A percentile compares a stretch with the other conserved stretches of the same genome.
Evolutionary conservation across 2,113 vertebrate species (phyloP).

Genomic region (Zosterops japonicus): DNA sequence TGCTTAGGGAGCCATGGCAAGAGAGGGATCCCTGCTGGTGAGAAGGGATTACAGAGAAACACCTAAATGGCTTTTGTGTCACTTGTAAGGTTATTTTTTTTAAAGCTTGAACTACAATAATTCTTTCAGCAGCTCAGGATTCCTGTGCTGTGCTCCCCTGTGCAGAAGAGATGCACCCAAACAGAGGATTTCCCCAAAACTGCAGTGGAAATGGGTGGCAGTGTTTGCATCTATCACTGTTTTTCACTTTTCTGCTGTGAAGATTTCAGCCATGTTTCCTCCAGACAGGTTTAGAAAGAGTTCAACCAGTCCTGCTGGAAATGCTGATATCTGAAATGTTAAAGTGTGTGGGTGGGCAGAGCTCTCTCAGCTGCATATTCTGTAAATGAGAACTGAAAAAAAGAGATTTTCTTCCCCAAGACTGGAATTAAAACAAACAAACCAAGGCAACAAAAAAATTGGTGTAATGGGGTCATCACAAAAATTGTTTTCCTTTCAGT

Average conservation of each 20-base stretch:
- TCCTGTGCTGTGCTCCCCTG: neutral
- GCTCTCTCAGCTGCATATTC: neutral
- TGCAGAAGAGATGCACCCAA: neutral
- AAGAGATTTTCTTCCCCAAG: neutral
- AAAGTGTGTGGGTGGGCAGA: constrained; percentile 22
- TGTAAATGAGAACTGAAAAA: constrained; percentile 11
- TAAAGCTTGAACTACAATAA: neutral
- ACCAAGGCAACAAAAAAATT: constrained; percentile 25
- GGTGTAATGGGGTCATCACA: neutral
- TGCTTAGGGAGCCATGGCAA: neutral
- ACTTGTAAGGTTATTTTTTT: neutral
- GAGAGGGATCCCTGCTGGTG: neutral
- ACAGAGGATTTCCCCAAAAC: neutral
- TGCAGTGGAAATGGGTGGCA: neutral
- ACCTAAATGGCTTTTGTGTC: neutral
- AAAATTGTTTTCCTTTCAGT: neutral
- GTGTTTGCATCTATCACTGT: neutral
- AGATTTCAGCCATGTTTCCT: neutral
- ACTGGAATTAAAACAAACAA: constrained; percentile 33
- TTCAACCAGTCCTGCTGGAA: constrained; percentile 15
- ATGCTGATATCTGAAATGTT: constrained; percentile 21
- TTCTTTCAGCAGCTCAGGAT: neutral
- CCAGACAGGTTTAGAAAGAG: neutral
- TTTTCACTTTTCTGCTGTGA: neutral
- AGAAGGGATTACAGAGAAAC: neutral